Evolutionary conservation across 2,797 vertebrate genomes (phyloP), one percentile per base, ranked within the genome.

Genomic region (Acipenser oxyrinchus): DNA sequence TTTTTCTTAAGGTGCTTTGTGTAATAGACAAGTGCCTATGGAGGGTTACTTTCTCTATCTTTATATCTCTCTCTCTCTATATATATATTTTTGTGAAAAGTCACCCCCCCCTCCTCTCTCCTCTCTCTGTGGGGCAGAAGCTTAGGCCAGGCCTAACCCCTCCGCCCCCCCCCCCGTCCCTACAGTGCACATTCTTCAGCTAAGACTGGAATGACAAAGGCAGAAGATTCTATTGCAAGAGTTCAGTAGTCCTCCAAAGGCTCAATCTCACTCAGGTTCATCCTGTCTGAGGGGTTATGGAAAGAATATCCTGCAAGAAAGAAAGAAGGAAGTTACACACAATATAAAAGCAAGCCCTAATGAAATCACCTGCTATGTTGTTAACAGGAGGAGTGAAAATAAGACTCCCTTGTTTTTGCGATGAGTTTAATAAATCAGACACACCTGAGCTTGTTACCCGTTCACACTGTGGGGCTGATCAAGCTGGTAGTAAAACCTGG

Each of bases 241-340:
- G 86, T 83, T 95, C 91, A 95, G 90, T 93, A 95, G 91, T 95
- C 93, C 84, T 95, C 93, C 87, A 93, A 87, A 80, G 92, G 92
- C 88, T 95, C 93, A 84, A 94, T 89, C 84, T 94, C 93, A 78
- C 87, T 92, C 81, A 91, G 81, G 85, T 83, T 85, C 82, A 88
- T 77, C 83, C 88, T 87, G 51, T 91, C 90, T 70, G 87, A 83
- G 66, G 91, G 75, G 81, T 88, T 89, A 51, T 93, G 92, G 86
- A 92, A 90, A 85, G 93, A 93, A 81, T 94, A 95, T 75, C 93
- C 93, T 95, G 85, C 63, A 75, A 65, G 64, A 66, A 58, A 62
- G 60, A 61, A 49, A 48, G 9, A 53, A n/a, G 6, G n/a, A 63
- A 4, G 63, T 5, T 37, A 2, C 7, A 7, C 10, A 52, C 51